Evolutionary conservation across 2,888 invertebrate species (phyloP), one percentile per base, ranked within the genome.

Genomic region (Drosophila pseudotakahashii): DNA sequence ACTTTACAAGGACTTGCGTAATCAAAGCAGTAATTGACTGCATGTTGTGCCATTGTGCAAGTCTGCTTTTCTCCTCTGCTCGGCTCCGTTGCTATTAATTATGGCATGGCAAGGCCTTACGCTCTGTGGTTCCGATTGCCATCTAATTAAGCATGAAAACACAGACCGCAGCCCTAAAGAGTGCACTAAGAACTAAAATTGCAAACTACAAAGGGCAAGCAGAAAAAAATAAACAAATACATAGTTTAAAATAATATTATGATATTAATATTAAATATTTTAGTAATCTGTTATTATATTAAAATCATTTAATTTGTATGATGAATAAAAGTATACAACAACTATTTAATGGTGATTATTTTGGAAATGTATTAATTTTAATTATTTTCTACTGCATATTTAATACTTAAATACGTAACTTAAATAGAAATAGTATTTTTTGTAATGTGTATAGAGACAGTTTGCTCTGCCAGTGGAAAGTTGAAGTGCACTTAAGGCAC

Each of bases 401-500:
- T 6, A 4, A 19, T 11, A 11, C 11, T 6, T 5, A 42, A 19
- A 11, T 11, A 19, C 9, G 7, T 6, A 2, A 23, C 16, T 5
- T 10, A 16, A 32, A 30, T 30, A 1, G 6, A n/a, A 11, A 14
- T 3, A 7, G 1, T 34, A 0, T 16, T 48, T 2, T 3, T 13
- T 30, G 30, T 30, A 1, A 7, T 2, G 48, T 48, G 48, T 34
- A 34, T 55, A 53, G 16, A 48, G 39, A 32, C 52, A 59, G 51
- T 34, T 58, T 34, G 13, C 36, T 53, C 50, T 50, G 19, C 26
- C n/a, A 32, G 55, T 16, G 37, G 63, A 54, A 45, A 54, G 70
- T 67, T 61, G 41, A 78, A 78, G 62, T 79, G 79, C 82, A 82
- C 64, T 75, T 63, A 53, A 39, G 59, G 62, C 58, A 37, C 60